These are phyloP conservation scores for Anneissia japonica DNA, from an alignment of 35 echinoderm and acorn worm species.

Conservation along the genomic window DNA sequence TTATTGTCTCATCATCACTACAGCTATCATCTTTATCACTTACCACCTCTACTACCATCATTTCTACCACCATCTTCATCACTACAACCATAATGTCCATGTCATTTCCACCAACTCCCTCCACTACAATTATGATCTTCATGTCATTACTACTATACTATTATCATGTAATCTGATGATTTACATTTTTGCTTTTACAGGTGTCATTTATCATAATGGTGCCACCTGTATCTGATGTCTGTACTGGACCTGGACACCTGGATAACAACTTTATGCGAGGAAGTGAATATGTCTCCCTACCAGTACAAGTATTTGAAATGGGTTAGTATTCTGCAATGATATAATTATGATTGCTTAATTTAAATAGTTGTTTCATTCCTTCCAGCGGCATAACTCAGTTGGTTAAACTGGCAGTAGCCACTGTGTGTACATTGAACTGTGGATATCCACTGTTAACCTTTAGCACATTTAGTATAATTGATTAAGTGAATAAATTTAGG, in stretches of 20 bases:
- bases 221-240: slow-evolving; percentile 82
- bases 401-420: background rate
- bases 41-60: too few relatives aligned
- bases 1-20: too few relatives aligned
- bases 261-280: slow-evolving; percentile 67
- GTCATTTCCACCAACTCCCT: too few relatives aligned
- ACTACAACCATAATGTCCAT: too few relatives aligned
- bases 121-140: too few relatives aligned
- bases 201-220: slow-evolving; percentile 79
- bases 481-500: too few relatives aligned
- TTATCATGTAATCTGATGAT: background rate
- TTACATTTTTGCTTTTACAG: slow-evolving; percentile 21
- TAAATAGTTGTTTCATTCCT: background rate
- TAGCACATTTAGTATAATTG: background rate
- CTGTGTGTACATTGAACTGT: background rate
- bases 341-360: too few relatives aligned
- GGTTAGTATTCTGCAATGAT: slow-evolving; percentile 41
- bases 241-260: slow-evolving; percentile 74
- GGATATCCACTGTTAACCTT: background rate
- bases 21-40: too few relatives aligned
- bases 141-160: too few relatives aligned
- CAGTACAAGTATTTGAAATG: slow-evolving; percentile 91
- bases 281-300: slow-evolving; percentile 74
- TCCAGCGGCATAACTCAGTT: background rate
- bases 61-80: too few relatives aligned